Evolutionary conservation across 2,888 invertebrate species (phyloP).

Genomic region (Muschampia staudingeri): DNA sequence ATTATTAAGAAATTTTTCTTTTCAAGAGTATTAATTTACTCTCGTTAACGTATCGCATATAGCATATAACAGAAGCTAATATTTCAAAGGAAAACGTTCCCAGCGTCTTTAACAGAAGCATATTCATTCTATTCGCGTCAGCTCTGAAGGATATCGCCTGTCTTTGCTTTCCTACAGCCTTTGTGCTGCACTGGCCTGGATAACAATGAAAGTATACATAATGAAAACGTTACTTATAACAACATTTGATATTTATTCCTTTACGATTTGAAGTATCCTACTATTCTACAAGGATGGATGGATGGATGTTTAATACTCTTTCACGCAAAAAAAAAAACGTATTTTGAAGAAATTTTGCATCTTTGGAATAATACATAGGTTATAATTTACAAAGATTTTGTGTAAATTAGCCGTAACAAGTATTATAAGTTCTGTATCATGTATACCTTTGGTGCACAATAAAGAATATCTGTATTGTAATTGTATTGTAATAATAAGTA

Average conservation of each 20-base stretch:
- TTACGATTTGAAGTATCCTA: too few relatives aligned
- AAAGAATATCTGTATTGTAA: too few relatives aligned
- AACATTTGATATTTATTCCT: not conserved
- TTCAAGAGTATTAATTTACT: not conserved
- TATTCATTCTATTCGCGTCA: not conserved
- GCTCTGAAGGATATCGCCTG: conserved; percentile 38
- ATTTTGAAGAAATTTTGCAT: too few relatives aligned
- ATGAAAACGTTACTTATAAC: not conserved
- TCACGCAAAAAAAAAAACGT: too few relatives aligned
- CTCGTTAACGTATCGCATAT: not conserved
- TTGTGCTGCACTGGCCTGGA: conserved; percentile 7
- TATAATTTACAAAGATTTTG: too few relatives aligned
- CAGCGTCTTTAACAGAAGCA: not conserved
- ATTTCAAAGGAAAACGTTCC: not conserved
- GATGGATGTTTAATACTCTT: too few relatives aligned
- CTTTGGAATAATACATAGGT: too few relatives aligned
- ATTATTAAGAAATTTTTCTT: not conserved
- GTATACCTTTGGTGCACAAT: too few relatives aligned
- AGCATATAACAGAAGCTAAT: not conserved
- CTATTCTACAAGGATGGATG: too few relatives aligned
- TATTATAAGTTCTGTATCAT: too few relatives aligned
- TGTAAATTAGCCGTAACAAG: too few relatives aligned
- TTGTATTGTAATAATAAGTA: too few relatives aligned
- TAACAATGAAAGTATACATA: conserved; percentile 8
- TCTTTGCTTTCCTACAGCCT: conserved; percentile 35